These are phyloP conservation scores for Cantharis rufa DNA, from an alignment of 2,888 invertebrate genomes.

Conservation along the genomic window DNA sequence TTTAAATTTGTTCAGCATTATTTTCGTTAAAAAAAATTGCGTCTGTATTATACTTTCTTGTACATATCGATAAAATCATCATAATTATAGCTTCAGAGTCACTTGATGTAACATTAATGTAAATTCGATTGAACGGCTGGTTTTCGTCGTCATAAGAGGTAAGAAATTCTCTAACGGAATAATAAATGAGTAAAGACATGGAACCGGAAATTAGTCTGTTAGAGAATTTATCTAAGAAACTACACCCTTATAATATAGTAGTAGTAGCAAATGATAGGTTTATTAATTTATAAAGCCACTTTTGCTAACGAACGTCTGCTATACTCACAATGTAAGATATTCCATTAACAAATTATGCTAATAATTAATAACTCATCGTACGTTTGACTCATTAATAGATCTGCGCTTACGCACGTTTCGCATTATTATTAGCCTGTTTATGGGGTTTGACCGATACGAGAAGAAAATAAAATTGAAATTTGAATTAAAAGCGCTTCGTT, in stretches of 20 bases:
- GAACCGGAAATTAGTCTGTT: slow-evolving; percentile 28
- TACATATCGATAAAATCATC: background rate
- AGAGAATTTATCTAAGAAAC: slow-evolving; percentile 28
- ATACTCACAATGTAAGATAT: background rate
- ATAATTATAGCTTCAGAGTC: background rate
- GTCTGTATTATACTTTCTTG: background rate
- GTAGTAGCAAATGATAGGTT: slow-evolving; percentile 21
- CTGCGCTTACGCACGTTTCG: background rate
- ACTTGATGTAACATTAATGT: slow-evolving; percentile 24
- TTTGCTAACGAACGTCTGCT: slow-evolving; percentile 10
- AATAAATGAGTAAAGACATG: slow-evolving; percentile 28
- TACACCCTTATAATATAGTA: slow-evolving; percentile 1
- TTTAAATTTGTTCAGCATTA: too few species aligned
- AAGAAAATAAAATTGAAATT: background rate
- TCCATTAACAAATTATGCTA: background rate
- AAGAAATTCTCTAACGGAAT: slow-evolving; percentile 30
- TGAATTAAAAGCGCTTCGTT: background rate
- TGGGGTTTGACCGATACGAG: background rate
- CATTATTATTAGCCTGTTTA: background rate
- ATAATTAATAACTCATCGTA: background rate
- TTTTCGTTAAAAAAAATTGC: background rate
- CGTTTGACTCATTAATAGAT: background rate
- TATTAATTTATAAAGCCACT: slow-evolving; percentile 27
- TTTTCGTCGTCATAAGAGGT: slow-evolving; percentile 23
- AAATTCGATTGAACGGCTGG: slow-evolving; percentile 17